These are phyloP conservation scores for Harpalus rufipes DNA, from an alignment of 2,888 invertebrate species.

Conservation along the genomic window DNA sequence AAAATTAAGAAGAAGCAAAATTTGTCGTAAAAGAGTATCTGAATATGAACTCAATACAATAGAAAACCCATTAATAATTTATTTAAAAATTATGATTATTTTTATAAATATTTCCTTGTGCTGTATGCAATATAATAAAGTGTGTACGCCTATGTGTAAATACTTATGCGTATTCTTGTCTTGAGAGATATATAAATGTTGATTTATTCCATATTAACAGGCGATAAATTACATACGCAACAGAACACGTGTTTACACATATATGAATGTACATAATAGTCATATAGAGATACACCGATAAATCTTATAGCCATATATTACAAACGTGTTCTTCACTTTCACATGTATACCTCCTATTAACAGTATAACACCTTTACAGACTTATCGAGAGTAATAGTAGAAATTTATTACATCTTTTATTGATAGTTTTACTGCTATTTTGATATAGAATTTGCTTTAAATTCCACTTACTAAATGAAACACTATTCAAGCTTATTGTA, in stretches of 20 bases:
- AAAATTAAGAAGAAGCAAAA: too few species aligned
- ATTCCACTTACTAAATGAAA: too few species aligned
- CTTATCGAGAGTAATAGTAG: too few species aligned
- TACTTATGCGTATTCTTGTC: slow-evolving; percentile 1
- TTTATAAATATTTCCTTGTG: background rate
- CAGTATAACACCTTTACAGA: background rate
- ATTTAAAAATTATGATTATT: too few species aligned
- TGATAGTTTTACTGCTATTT: too few species aligned
- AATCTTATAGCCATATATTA: slow-evolving; percentile 11
- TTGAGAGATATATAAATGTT: slow-evolving; percentile 46
- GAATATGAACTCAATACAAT: too few species aligned
- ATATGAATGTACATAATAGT: slow-evolving; percentile 40
- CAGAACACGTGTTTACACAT: slow-evolving; percentile 42
- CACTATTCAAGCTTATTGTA: too few species aligned
- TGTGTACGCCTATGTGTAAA: slow-evolving; percentile 1
- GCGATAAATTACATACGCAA: slow-evolving; percentile 54
- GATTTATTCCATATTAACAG: slow-evolving; percentile 59
- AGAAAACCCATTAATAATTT: too few species aligned
- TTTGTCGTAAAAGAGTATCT: too few species aligned
- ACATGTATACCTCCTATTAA: background rate
- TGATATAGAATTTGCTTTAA: too few species aligned
- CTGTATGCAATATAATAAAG: background rate
- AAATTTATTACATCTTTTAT: too few species aligned
- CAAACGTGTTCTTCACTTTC: background rate
- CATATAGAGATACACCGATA: slow-evolving; percentile 17